Base-by-base conservation (phyloP, 2,797 vertebrate species). In the Scomberomorus guttatus region DNA sequence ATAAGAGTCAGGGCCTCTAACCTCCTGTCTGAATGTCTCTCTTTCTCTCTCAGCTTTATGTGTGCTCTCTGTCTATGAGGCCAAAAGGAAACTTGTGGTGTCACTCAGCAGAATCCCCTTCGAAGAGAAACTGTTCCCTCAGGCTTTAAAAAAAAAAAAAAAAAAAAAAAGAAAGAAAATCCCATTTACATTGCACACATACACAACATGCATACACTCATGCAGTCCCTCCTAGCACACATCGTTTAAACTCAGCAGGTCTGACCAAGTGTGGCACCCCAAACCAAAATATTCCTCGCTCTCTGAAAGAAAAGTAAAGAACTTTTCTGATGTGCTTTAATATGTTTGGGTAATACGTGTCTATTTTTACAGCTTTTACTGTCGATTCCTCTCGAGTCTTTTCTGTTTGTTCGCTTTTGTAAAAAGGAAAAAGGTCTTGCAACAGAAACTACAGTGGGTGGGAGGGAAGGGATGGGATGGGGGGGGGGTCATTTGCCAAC, bases 211-310 rank as follows among this genome's bases (percentile, higher is more conserved):
- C 56, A 85, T 63, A 79, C 65, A 51, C 56, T 71, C 82, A 65
- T 77, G 83, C 77, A 60, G 60, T n/a, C 39, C 48, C 55, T 44
- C 1, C 50, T 86, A 63, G 72, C 78, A 90, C 89, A 83, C 80
- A 61, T 87, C 37, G 20, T 90, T 86, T 84, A 71, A 91, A 93
- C 90, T 95, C 95, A 95, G 95, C 95, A 90, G 95, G 95, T 95
- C 95, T 96, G 95, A 95, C 83, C 20, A 63, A 87, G 91, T 90
- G 93, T 90, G 89, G 85, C 74, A 77, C 82, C 81, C 86, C 80
- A 90, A 90, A 92, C 88, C 89, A 90, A 92, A 93, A 87, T 87
- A 62, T 84, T 90, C 75, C 75, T 84, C 58, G 60, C 60, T 85
- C 79, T 78, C 58, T 55, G 51, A 76, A 86, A 82, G 80, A 86